These are phyloP conservation scores for Zoroaster sp. DNA, from an alignment of 53 echinoderm and acorn worm genomes.

Conservation along the genomic window DNA sequence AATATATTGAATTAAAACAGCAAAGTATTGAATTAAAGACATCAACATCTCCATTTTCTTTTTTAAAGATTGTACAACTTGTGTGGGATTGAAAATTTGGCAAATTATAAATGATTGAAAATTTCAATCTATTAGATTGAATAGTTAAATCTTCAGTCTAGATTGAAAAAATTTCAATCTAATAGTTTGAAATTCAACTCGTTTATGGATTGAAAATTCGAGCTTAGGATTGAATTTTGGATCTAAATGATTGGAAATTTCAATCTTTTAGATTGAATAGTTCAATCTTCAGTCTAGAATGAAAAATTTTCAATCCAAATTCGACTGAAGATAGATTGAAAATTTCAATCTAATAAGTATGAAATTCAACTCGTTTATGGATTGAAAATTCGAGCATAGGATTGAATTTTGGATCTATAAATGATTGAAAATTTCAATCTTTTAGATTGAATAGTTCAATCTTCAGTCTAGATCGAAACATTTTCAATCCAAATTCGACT, in stretches of 20 bases:
- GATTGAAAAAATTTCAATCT: no score
- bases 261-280: no score
- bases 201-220: not conserved
- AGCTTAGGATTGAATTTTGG: no score
- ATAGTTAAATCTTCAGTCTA: no score
- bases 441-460: not conserved
- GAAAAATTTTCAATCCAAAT: no score
- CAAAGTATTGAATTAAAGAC: not conserved
- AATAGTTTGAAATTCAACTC: not conserved
- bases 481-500: conserved; percentile 1
- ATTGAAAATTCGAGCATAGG: no score
- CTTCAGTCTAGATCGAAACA: not conserved
- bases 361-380: no score
- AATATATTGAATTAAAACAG: not conserved
- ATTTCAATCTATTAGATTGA: no score
- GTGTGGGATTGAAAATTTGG: not conserved
- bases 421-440: not conserved
- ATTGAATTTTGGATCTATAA: not conserved
- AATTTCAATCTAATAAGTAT: not conserved
- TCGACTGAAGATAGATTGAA: no score
- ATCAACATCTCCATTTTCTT: not conserved
- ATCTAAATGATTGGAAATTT: no score
- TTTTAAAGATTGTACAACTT: not conserved
- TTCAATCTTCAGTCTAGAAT: no score
- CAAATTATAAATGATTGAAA: no score